Base-by-base conservation (phyloP, 2,888 invertebrate genomes). In the Chymomyza caudatula region DNA sequence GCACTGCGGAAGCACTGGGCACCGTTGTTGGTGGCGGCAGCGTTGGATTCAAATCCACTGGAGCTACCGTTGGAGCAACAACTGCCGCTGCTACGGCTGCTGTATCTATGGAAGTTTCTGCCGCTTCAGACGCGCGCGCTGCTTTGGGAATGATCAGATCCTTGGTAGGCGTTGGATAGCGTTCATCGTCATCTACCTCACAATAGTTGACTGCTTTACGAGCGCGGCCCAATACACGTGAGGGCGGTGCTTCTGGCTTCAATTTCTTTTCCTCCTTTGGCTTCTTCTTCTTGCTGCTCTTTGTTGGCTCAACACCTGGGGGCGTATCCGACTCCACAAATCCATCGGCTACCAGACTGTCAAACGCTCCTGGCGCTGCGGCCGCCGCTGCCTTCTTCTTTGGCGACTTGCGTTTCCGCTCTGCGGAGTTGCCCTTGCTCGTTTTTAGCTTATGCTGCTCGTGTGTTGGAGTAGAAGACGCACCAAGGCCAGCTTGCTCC, bases 191-290 rank as follows among this genome's bases (percentile, higher is more conserved):
- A 44, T 90, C 90, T 47, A 93, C 93, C 87, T 93, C 93, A 71
- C 93, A 92, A 90, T 93, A 93, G 87, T 93, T 93, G 44, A 93
- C 92, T 20, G 92, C 92, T 89, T 93, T 93, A 73, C 93, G 92
- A 78, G 93, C 92, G 11, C 93, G 85, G 3, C 89, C 88, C 65
- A 88, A 77, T 0, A 90, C 74, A 4, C 90, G 80, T 0, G 90
- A 89, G 0, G 90, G 90, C 19, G 87, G 85, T 60, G 88, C 87
- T 71, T 89, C 90, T 4, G 89, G 89, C 60, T 88, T 89, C 0
- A 89, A 74, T 76, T 88, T 88, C 69, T 88, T 89, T 61, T 89
- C 88, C 77, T 88, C 88, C 63, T 89, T 89, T 63, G 89, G 88
- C 70, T 90, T 90, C 56, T 87, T 87, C 22, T 78, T 76, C 49